These are phyloP conservation scores for Misgurnus mizolepis DNA, from an alignment of 2,113 vertebrate species.

Conservation along the genomic window DNA sequence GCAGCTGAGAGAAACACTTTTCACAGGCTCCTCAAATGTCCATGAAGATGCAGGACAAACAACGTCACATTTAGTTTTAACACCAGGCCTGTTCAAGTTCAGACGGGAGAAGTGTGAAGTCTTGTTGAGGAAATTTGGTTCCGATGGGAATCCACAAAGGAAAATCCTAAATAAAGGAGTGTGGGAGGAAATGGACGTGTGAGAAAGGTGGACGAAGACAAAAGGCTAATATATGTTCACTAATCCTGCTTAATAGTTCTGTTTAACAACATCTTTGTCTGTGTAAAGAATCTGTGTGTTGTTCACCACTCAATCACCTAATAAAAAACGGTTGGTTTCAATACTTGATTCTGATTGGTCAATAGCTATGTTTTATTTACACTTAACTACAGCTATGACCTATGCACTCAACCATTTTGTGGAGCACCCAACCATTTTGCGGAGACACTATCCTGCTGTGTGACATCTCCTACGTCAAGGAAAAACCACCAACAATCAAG, in stretches of 20 bases:
- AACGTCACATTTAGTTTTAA: slow-evolving; percentile 55
- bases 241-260: slow-evolving; percentile 16
- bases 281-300: not conserved
- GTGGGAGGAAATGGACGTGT: slow-evolving; percentile 42
- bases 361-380: too few relatives aligned
- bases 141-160: slow-evolving; percentile 60
- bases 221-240: slow-evolving; percentile 26
- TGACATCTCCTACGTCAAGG: too few relatives aligned
- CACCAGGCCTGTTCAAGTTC: slow-evolving; percentile 54
- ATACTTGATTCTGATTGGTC: too few relatives aligned
- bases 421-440: too few relatives aligned
- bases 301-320: not conserved
- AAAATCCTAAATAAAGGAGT: slow-evolving; percentile 52
- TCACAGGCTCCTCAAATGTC: slow-evolving; percentile 68
- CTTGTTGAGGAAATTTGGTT: slow-evolving; percentile 45
- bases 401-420: too few relatives aligned
- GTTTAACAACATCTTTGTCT: slow-evolving; percentile 16
- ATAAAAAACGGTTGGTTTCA: not conserved
- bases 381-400: too few relatives aligned
- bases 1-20: not conserved
- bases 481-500: too few relatives aligned
- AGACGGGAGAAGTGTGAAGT: slow-evolving; percentile 48
- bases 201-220: slow-evolving; percentile 48
- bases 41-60: slow-evolving; percentile 45
- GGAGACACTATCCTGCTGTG: too few relatives aligned